Percentiles rank a stretch among this genome's conserved stretches.
These are phyloP conservation scores for Sylvicola cinctus DNA, from an alignment of 2,888 invertebrate genomes.

Conservation along the genomic window DNA sequence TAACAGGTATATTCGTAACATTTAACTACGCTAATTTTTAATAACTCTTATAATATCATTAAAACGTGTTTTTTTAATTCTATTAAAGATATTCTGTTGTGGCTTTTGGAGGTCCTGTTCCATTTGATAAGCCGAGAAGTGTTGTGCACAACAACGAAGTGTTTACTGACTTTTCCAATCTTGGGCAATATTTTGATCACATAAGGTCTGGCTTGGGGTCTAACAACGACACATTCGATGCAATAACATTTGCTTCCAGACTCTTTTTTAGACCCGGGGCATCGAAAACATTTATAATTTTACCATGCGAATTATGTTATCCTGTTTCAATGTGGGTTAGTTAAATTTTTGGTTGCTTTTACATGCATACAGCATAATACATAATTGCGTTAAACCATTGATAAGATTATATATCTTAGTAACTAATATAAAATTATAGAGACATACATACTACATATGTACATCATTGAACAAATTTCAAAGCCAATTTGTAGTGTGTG, in stretches of 20 bases:
- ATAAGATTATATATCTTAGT: too few relatives aligned
- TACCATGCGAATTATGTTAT: slow-evolving; percentile 62
- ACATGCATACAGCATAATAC: too few relatives aligned
- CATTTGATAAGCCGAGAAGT: slow-evolving; percentile 49
- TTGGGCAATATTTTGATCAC: slow-evolving; percentile 45
- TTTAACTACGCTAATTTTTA: not conserved
- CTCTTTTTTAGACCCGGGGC: slow-evolving; percentile 66
- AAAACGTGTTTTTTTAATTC: not conserved
- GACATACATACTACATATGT: too few relatives aligned
- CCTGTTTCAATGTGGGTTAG: slow-evolving; percentile 43
- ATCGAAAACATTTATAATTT: slow-evolving; percentile 57
- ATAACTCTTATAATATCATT: too few relatives aligned
- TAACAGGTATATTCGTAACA: slow-evolving; percentile 34
- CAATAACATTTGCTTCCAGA: slow-evolving; percentile 48
- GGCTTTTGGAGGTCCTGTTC: slow-evolving; percentile 59
- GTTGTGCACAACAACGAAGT: slow-evolving; percentile 48
- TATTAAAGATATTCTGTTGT: slow-evolving; percentile 53
- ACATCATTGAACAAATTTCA: too few relatives aligned
- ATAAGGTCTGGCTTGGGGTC: slow-evolving; percentile 37
- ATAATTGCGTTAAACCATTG: too few relatives aligned
- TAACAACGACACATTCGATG: slow-evolving; percentile 51
- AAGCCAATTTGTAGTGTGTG: too few relatives aligned
- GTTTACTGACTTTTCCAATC: slow-evolving; percentile 41
- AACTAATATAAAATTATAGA: too few relatives aligned
- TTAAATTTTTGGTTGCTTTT: slow-evolving; percentile 4